Conservation (phyloP, 2,888 invertebrate species). For the Pheosia gnoma region DNA sequence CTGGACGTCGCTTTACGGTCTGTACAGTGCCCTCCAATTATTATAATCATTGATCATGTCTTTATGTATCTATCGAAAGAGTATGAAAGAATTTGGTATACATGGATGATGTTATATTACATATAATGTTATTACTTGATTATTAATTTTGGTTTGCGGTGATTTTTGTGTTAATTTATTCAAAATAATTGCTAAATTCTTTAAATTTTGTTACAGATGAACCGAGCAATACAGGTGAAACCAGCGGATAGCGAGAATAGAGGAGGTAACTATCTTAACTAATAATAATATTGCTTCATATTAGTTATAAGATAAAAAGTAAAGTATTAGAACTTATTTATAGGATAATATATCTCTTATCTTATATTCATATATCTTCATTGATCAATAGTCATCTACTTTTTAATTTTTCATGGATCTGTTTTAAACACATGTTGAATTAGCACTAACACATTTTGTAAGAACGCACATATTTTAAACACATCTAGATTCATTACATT, state of each 20-base stretch:
- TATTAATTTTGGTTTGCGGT: too few relatives aligned
- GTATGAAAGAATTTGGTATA: not conserved
- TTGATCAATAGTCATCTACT: too few relatives aligned
- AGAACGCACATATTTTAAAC: not conserved
- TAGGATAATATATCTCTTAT: not conserved
- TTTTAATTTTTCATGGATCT: not conserved
- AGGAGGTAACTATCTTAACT: constrained; percentile 89
- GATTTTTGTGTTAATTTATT: not conserved
- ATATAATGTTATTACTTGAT: too few relatives aligned
- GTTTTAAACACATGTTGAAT: not conserved
- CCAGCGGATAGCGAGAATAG: constrained; percentile 99
- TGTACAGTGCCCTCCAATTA: not conserved
- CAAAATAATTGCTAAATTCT: constrained; percentile 34
- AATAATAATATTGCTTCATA: not conserved
- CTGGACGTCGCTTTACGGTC: not conserved
- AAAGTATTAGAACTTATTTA: not conserved
- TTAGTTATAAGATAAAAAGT: not conserved
- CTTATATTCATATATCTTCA: too few relatives aligned
- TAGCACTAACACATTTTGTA: not conserved
- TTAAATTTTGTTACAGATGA: constrained; percentile 93
- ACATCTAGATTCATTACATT: not conserved
- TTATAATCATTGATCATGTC: not conserved
- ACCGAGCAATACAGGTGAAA: constrained; percentile 99
- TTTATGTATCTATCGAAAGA: not conserved
- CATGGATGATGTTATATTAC: not conserved